Percentiles rank a stretch among this genome's conserved stretches.
Conservation (phyloP, 2,888 invertebrate species). For the Ochropacha duplaris region DNA sequence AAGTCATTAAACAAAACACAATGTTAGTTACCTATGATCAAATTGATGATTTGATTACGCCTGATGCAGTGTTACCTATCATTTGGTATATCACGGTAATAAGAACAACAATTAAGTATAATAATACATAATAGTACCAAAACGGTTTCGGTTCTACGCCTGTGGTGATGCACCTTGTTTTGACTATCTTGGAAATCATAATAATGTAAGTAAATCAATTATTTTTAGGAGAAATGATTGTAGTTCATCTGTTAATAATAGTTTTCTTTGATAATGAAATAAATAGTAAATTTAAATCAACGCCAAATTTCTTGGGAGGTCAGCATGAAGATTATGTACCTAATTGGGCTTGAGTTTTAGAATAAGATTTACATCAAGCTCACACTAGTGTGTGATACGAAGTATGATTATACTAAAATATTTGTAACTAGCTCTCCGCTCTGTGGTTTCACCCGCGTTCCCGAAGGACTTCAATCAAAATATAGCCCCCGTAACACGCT, state of each 20-base stretch:
- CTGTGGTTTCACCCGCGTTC: no score
- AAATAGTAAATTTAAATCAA: background rate
- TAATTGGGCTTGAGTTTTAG: background rate
- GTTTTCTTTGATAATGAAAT: background rate
- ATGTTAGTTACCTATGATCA: constrained; percentile 46
- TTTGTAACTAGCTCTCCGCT: no score
- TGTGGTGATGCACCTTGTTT: constrained; percentile 15
- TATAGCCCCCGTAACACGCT: no score
- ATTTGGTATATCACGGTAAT: constrained; percentile 65
- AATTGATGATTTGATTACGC: constrained; percentile 50
- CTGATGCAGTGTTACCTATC: constrained; percentile 53
- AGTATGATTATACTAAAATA: no score
- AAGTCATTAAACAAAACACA: constrained; percentile 56
- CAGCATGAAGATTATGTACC: background rate
- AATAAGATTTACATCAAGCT: no score
- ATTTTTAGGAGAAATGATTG: background rate
- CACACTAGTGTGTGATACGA: no score
- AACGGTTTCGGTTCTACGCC: constrained; percentile 33
- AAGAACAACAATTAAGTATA: constrained; percentile 62
- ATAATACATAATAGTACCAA: constrained; percentile 57
- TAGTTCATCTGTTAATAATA: background rate
- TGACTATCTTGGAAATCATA: background rate
- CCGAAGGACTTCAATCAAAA: no score
- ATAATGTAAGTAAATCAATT: background rate
- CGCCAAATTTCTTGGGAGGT: no score